Conservation (phyloP, 1,140 invertebrate genomes). For the Wiebesia pumilae region DNA sequence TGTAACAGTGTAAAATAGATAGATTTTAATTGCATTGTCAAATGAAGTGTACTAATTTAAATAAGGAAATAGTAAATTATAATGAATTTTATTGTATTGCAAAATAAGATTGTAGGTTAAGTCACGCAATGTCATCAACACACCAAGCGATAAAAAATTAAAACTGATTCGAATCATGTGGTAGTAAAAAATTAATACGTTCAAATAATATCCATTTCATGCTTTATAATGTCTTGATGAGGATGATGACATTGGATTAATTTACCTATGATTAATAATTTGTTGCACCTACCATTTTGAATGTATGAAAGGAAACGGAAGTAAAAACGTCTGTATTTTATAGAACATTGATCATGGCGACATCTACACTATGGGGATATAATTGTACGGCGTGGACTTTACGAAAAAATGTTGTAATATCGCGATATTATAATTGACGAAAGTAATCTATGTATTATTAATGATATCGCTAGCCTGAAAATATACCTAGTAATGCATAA, state of each 20-base stretch:
- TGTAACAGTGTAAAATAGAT: too few species aligned
- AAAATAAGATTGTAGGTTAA: constrained; percentile 34
- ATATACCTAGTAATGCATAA: too few species aligned
- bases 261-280: constrained; percentile 30
- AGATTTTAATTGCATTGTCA: too few species aligned
- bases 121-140: constrained; percentile 36
- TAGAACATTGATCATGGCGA: constrained; percentile 34
- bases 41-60: too few species aligned
- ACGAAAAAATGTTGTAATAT: too few species aligned
- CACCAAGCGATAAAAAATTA: neutral
- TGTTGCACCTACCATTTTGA: constrained; percentile 67
- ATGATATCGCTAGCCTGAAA: too few species aligned
- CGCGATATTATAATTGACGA: too few species aligned
- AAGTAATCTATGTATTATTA: too few species aligned
- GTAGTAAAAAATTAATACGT: neutral
- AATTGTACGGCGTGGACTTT: neutral
- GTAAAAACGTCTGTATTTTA: neutral
- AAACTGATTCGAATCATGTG: neutral
- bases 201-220: neutral
- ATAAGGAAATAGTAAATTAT: neutral
- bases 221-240: constrained; percentile 32
- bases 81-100: neutral
- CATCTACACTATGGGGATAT: constrained; percentile 1
- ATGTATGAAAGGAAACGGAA: constrained; percentile 59
- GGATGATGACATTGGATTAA: constrained; percentile 54